phyloP scores from a whole-genome alignment of 2,113 vertebrate species.

The Gambusia affinis region DNA sequence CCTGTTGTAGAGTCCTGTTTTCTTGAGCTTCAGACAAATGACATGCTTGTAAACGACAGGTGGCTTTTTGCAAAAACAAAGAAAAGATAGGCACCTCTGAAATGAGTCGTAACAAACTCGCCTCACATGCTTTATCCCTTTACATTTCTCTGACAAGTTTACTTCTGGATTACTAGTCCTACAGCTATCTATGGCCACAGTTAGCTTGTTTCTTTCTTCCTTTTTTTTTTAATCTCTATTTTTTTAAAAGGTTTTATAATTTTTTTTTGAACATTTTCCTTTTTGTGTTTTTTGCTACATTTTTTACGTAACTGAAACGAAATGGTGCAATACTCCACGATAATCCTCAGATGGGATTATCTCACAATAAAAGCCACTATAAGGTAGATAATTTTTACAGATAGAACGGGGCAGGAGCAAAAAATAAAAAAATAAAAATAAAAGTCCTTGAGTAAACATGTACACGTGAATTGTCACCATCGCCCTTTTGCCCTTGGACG shows the following conservation, averaged over 20 bases:
- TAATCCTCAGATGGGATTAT: constrained; percentile 85
- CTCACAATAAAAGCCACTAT: constrained; percentile 94
- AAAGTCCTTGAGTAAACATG: constrained; percentile 99
- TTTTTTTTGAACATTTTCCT: constrained; percentile 58
- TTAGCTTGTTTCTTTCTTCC: constrained; percentile 72
- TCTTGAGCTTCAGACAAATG: constrained; percentile 81
- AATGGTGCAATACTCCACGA: constrained; percentile 93
- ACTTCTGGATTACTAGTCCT: constrained; percentile 72
- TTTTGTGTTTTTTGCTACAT: constrained; percentile 55
- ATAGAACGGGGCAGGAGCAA: constrained; percentile 65
- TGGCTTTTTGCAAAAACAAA: constrained; percentile 65
- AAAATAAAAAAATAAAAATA: constrained; percentile 45
- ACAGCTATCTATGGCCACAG: constrained; percentile 89
- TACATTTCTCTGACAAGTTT: constrained; percentile 65
- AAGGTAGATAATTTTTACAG: constrained; percentile 93
- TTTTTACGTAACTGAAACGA: constrained; percentile 77
- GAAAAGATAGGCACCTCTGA: constrained; percentile 91
- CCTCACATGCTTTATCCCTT: constrained; percentile 82
- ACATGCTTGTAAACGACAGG: constrained; percentile 81
- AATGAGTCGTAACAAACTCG: constrained; percentile 89
- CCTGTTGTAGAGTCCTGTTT: constrained; percentile 71
- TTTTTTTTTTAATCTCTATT: constrained; percentile 49
- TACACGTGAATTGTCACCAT: constrained; percentile 92
- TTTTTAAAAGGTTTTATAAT: constrained; percentile 4
- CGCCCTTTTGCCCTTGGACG: constrained; percentile 82